These are phyloP conservation scores for Crocodylus rhombifer DNA, from an alignment of 2,797 vertebrate species.

Conservation along the genomic window DNA sequence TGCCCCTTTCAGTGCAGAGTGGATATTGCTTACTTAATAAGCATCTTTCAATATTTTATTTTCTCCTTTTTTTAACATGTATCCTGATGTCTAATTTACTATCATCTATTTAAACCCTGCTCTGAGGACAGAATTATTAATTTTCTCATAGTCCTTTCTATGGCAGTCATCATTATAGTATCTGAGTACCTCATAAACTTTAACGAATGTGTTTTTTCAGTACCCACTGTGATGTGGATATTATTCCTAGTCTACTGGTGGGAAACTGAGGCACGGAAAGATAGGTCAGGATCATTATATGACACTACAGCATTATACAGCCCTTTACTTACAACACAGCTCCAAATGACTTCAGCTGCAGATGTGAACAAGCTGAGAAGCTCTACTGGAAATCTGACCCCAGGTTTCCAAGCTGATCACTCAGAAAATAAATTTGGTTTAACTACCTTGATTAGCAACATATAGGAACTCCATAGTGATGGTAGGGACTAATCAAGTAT, in stretches of 20 bases:
- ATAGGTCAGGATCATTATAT: neutral
- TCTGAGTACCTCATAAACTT: neutral
- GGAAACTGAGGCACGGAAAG: neutral
- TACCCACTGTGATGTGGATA: neutral
- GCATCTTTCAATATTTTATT: neutral
- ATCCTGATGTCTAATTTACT: neutral
- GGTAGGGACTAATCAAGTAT: neutral
- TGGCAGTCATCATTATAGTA: neutral
- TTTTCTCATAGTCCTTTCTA: neutral
- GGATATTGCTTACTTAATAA: neutral
- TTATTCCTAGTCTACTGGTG: neutral
- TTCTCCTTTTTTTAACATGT: neutral
- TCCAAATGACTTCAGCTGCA: neutral
- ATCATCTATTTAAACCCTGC: neutral
- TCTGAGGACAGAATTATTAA: neutral
- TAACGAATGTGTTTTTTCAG: neutral
- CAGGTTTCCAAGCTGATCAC: neutral
- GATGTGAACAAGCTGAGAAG: neutral
- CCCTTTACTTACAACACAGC: neutral
- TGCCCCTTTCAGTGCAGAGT: neutral
- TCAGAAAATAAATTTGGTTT: neutral
- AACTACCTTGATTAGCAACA: neutral
- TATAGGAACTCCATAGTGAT: neutral
- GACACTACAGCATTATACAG: neutral
- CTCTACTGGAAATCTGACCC: accelerated